Conservation (phyloP, 2,113 vertebrate species). For the Fregata magnificens region DNA sequence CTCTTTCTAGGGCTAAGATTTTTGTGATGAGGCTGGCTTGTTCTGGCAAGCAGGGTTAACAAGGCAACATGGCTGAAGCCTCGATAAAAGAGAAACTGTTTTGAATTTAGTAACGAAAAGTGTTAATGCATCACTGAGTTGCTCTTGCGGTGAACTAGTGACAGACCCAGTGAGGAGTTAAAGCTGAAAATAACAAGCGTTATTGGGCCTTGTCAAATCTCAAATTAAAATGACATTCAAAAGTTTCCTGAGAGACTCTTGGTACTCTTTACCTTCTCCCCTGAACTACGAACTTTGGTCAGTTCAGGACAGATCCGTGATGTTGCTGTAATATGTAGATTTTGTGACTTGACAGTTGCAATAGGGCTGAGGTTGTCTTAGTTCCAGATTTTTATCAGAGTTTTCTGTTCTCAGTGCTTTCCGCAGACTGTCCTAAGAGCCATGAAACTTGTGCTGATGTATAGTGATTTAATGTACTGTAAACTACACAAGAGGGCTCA, state of each 20-base stretch:
- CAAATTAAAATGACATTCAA: background rate
- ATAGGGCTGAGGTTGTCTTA: background rate
- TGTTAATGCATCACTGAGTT: conserved; percentile 18
- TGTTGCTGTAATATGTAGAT: background rate
- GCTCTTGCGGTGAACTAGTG: background rate
- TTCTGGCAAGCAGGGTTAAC: background rate
- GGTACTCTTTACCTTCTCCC: background rate
- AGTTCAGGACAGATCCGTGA: background rate
- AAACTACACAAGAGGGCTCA: background rate
- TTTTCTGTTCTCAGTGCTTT: background rate
- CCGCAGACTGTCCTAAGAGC: background rate
- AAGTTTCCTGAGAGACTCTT: background rate
- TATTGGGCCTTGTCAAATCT: background rate
- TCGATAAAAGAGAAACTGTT: background rate
- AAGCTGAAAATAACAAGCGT: background rate
- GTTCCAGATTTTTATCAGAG: background rate
- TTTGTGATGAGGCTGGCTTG: background rate
- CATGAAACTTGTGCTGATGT: background rate
- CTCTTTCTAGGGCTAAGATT: background rate
- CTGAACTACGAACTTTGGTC: background rate
- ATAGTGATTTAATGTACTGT: background rate
- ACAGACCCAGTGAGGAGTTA: background rate
- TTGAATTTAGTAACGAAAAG: background rate
- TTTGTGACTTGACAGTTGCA: background rate
- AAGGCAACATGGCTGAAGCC: background rate